Evolutionary conservation across 1,140 invertebrate genomes (phyloP).

Genomic region (Trichoplusia ni): DNA sequence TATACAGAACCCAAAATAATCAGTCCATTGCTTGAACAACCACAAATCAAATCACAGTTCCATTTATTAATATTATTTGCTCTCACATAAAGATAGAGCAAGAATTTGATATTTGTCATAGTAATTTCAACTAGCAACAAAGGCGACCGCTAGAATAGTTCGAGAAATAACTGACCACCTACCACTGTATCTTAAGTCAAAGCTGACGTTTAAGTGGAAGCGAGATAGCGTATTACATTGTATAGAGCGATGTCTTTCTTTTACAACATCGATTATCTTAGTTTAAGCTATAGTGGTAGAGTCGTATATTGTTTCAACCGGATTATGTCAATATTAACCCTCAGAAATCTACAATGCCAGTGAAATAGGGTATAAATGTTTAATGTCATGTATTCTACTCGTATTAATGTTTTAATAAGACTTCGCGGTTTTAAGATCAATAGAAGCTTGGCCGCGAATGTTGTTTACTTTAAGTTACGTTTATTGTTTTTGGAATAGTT

Average conservation of each 20-base stretch:
- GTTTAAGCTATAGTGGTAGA: too few relatives aligned
- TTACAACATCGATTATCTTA: too few relatives aligned
- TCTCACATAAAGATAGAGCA: conserved; percentile 1
- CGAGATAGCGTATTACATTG: too few relatives aligned
- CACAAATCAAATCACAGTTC: too few relatives aligned
- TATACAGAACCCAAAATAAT: too few relatives aligned
- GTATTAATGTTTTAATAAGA: conserved; percentile 9
- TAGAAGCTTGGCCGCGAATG: background rate
- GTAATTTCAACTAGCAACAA: conserved; percentile 2
- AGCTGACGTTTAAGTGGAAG: too few relatives aligned
- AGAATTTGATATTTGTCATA: conserved; percentile 13
- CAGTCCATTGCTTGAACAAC: too few relatives aligned
- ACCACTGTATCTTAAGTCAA: too few relatives aligned
- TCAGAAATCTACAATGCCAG: conserved; percentile 22
- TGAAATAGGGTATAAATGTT: background rate
- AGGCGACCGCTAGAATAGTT: conserved; percentile 5
- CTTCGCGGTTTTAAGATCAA: background rate
- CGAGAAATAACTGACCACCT: background rate
- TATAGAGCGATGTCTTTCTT: too few relatives aligned
- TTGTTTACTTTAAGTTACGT: background rate
- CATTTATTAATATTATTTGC: too few relatives aligned
- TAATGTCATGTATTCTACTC: background rate
- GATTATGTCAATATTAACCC: conserved; percentile 33
- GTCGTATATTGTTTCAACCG: conserved; percentile 29
- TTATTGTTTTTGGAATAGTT: too few relatives aligned